Evolutionary conservation across 2,797 vertebrate species (phyloP), one percentile per base, ranked within the genome.

Genomic region (Protosalanx chinensis): DNA sequence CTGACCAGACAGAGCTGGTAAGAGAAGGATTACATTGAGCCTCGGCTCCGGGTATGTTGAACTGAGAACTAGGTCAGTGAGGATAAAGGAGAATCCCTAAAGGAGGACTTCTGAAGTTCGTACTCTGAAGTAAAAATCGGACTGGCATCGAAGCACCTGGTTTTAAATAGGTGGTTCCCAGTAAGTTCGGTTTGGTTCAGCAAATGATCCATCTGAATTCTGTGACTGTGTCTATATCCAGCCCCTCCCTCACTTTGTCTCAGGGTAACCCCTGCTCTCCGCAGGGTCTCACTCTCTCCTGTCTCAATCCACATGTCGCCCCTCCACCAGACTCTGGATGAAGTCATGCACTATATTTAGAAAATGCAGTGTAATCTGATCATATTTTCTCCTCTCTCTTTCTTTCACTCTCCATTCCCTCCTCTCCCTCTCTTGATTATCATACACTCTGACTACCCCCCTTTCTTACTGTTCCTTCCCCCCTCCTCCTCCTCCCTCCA

Each of bases 301-400:
- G 46, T 63, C 66, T 64, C 77, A 74, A 76, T 71, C 67, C 74
- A 73, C 78, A 68, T 70, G 73, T 62, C 46, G 10, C 78, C 74
- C 67, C 49, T 58, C 71, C 7, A 27, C 32, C 66, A 75, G 60
- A 71, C 63, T 62, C 46, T 56, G 64, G 7, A 72, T 82, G 75
- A 80, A 75, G 63, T 82, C 74, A 84, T 71, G 10, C 20, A 41
- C 70, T 60, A 69, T 72, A 72, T 74, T 74, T 72, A 83, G 71
- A 82, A 83, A 82, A 63, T 58, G 72, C 79, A 72, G 74, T 70
- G 72, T 80, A 82, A 85, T 80, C 71, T 73, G 71, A 85, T 77
- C 60, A 15, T 61, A 13, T 1, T 16, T 6, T 15, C n/a, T 63
- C 27, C 37, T 60, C 58, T 33, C 23, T 60, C 68, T 49, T 27